Conservation (phyloP, 1,140 invertebrate species). For the Drosophila ironensis region DNA sequence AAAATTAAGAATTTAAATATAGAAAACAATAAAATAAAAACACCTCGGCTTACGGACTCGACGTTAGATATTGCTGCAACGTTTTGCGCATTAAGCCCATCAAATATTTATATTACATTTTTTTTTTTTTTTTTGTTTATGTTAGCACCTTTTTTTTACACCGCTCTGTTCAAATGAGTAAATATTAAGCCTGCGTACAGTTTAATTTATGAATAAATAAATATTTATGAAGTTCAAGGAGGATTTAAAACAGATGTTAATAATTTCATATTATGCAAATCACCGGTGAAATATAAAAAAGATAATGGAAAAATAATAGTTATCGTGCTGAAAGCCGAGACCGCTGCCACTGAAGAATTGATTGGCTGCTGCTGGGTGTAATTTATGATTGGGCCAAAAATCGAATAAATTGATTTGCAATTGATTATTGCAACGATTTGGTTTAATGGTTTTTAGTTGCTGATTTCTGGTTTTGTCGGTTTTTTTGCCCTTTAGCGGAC, state of each 20-base stretch:
- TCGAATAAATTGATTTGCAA: conserved; percentile 50
- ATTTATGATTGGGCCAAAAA: conserved; percentile 12
- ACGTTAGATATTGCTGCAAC: not conserved
- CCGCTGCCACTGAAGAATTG: conserved; percentile 6
- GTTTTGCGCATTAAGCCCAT: not conserved
- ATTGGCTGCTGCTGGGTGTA: conserved; percentile 6
- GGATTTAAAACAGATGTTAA: conserved; percentile 43
- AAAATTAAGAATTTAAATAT: not conserved
- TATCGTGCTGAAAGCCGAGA: too few relatives aligned
- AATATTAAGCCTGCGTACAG: conserved; percentile 23
- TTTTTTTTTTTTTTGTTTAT: conserved; percentile 5
- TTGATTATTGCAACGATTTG: conserved; percentile 44
- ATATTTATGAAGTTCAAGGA: conserved; percentile 42
- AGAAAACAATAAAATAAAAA: too few relatives aligned
- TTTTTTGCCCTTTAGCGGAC: too few relatives aligned
- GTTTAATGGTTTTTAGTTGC: conserved; percentile 23
- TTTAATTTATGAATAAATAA: conserved; percentile 28
- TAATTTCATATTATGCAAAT: conserved; percentile 50
- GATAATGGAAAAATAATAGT: too few relatives aligned
- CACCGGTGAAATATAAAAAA: not conserved
- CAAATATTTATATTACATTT: not conserved
- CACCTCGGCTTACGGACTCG: too few relatives aligned
- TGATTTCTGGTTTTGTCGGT: not conserved
- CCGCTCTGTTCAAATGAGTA: conserved; percentile 4
- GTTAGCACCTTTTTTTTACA: not conserved